Percentiles rank a stretch among this genome's conserved stretches.
These are phyloP conservation scores for Hirtodrosophila confusa DNA, from an alignment of 2,888 invertebrate species.

Conservation along the genomic window DNA sequence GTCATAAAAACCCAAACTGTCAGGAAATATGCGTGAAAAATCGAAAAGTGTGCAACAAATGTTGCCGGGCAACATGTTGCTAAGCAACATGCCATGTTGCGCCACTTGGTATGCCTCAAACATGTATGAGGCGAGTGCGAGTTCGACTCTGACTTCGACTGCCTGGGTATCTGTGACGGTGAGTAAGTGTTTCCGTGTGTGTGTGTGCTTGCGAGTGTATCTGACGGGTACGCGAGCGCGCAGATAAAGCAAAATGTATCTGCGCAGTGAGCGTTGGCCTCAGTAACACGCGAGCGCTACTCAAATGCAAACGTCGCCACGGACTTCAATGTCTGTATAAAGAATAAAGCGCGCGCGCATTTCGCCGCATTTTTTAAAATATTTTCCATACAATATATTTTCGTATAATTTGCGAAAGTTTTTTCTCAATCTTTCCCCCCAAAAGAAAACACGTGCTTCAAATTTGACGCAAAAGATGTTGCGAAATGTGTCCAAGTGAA, in stretches of 20 bases:
- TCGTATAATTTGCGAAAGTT: neutral
- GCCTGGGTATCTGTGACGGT: slow-evolving; percentile 2
- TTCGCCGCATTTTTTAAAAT: slow-evolving; percentile 36
- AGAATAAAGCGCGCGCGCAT: slow-evolving; percentile 58
- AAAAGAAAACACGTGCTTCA: slow-evolving; percentile 29
- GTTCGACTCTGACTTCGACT: slow-evolving; percentile 5
- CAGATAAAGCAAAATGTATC: slow-evolving; percentile 81
- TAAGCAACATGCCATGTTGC: slow-evolving; percentile 23
- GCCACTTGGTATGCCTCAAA: slow-evolving; percentile 21
- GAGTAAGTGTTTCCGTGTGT: slow-evolving; percentile 1
- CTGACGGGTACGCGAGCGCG: slow-evolving; percentile 59
- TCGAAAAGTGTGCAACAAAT: slow-evolving; percentile 23
- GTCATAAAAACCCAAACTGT: slow-evolving; percentile 32
- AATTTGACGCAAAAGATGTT: slow-evolving; percentile 6
- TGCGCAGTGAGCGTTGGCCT: slow-evolving; percentile 75
- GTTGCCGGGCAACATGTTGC: slow-evolving; percentile 49
- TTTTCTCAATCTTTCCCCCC: too few species aligned
- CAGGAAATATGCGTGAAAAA: slow-evolving; percentile 15
- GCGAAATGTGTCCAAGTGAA: slow-evolving; percentile 2
- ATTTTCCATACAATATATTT: slow-evolving; percentile 12
- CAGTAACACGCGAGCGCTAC: slow-evolving; percentile 83
- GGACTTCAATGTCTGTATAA: slow-evolving; percentile 44
- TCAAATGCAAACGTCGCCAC: slow-evolving; percentile 65
- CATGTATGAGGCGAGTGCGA: slow-evolving; percentile 30
- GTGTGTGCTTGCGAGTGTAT: slow-evolving; percentile 34